Base-by-base conservation (phyloP, 2,888 invertebrate genomes). In the Drosophila percnosoma region DNA sequence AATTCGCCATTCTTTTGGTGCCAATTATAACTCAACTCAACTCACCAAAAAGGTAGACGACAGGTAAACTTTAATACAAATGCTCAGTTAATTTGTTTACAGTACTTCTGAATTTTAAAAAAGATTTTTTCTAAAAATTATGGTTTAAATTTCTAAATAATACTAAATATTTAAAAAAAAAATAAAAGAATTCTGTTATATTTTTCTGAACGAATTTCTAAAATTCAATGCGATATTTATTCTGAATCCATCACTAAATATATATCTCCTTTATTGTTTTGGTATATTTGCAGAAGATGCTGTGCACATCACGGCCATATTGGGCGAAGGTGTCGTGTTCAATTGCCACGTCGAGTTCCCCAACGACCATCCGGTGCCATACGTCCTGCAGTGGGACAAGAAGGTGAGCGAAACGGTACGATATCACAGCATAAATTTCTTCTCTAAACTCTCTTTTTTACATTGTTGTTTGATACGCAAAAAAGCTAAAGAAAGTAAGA, bases 351-450 rank as follows among this genome's bases (percentile, higher is more conserved):
- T 99, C 94, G 97, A 98, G 94, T 98, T 98, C 94, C 97, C 98
- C 93, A 97, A 97, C 94, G 97, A 98, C 94, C 96, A 97, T 94
- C 97, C 98, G 93, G 97, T 98, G 95, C 98, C 98, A 94, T 98
- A 98, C 95, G 98, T 99, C 95, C 96, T 99, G 94, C 98, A 98
- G 95, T 99, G 99, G 99, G 97, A 98, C 96, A 99, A 98, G 96
- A 98, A 98, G 97, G 98, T 98, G 97, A 96, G 97, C 96, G 97
- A 97, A 95, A 96, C 96, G 97, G 97, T 97, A 97, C 96, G 97
- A 96, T 96, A 95, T 95, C 92, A 92, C 92, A 94, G 92, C 85
- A 87, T 89, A 89, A 88, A 90, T 91, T 91, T 93, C 93, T 93
- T 93, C 93, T 93, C 93, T 93, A 94, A 94, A 94, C 94, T 94